Conservation (phyloP, 2,797 vertebrate species). For the Acanthis flammea region DNA sequence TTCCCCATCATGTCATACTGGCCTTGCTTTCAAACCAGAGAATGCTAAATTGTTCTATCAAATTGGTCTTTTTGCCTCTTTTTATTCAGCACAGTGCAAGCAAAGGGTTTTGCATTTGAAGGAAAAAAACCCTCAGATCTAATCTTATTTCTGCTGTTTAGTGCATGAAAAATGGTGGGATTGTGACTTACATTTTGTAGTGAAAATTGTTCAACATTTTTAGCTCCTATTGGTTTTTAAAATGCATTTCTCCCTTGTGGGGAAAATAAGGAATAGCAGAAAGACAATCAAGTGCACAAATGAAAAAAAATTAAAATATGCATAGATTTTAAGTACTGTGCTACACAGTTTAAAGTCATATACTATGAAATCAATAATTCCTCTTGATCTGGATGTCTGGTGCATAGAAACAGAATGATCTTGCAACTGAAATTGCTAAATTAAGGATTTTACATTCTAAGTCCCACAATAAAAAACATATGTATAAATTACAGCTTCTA, state of each 20-base stretch:
- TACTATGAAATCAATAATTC: background rate
- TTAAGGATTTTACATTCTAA: background rate
- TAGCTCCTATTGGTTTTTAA: background rate
- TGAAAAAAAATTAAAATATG: background rate
- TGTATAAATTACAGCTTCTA: background rate
- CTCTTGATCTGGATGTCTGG: background rate
- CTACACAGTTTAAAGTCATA: background rate
- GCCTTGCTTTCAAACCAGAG: background rate
- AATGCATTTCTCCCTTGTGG: background rate
- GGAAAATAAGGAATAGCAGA: background rate
- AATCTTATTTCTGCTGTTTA: background rate
- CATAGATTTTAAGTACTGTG: background rate
- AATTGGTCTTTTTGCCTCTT: background rate
- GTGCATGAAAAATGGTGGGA: background rate
- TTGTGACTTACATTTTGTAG: background rate
- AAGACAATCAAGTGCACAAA: background rate
- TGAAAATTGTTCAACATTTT: background rate
- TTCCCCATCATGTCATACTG: background rate
- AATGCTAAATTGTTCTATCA: background rate
- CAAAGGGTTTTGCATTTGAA: background rate
- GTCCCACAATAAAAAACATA: background rate
- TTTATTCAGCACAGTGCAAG: background rate
- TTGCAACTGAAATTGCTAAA: background rate
- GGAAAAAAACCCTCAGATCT: background rate
- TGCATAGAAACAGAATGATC: background rate